These are phyloP conservation scores for Stratiomys singularior DNA, from an alignment of 2,888 invertebrate species.

Conservation along the genomic window DNA sequence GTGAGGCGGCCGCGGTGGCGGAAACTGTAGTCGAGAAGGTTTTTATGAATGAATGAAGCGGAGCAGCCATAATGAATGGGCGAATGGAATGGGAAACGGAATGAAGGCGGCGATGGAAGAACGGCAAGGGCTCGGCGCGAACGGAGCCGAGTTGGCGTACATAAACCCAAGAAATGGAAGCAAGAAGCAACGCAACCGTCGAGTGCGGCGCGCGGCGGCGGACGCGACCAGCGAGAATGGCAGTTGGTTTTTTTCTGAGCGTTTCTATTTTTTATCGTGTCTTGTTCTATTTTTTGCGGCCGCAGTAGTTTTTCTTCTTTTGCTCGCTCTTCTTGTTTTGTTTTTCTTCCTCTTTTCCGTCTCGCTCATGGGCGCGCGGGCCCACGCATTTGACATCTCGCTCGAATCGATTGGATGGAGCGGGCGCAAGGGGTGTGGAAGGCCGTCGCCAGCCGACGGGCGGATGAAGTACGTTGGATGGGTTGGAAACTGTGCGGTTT, in stretches of 20 bases:
- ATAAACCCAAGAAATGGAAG: background rate
- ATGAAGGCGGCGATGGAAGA: conserved; percentile 26
- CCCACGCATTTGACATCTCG: background rate
- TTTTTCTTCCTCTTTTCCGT: conserved; percentile 40
- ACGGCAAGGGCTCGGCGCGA: background rate
- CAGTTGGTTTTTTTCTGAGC: conserved; percentile 16
- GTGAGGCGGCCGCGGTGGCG: conserved; percentile 26
- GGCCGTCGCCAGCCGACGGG: background rate
- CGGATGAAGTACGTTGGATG: background rate
- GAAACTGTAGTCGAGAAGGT: conserved; percentile 51
- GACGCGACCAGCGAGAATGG: conserved; percentile 10
- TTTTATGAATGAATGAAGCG: conserved; percentile 54
- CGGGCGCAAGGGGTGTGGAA: background rate
- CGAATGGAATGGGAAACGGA: conserved; percentile 39
- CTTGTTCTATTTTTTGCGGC: conserved; percentile 29
- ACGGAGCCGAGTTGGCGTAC: conserved; percentile 3
- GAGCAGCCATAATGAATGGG: conserved; percentile 55
- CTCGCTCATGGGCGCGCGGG: background rate
- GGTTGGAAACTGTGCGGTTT: background rate
- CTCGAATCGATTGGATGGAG: background rate
- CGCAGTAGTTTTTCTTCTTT: conserved; percentile 16
- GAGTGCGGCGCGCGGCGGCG: background rate
- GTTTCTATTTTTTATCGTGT: conserved; percentile 33
- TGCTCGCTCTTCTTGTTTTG: conserved; percentile 1
- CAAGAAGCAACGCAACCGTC: background rate